phyloP scores from a whole-genome alignment of 1,140 invertebrate genomes.

The Oedothorax gibbosus region DNA sequence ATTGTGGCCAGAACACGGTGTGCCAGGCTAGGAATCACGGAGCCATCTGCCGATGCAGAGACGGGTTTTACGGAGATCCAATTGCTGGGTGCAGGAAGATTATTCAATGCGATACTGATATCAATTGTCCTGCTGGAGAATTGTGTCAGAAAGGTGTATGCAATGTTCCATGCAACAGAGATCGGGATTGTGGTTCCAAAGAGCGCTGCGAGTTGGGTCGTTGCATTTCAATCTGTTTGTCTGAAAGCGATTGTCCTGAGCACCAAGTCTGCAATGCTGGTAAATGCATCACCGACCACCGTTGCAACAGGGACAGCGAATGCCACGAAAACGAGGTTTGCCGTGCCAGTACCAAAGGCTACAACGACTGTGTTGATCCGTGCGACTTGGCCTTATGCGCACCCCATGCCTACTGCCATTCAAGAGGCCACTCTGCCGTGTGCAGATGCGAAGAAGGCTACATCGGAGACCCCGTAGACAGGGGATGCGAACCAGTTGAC shows the following conservation, averaged over 20 bases:
- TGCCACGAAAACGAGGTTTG: conserved; percentile 87
- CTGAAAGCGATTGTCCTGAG: conserved; percentile 62
- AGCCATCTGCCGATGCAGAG: conserved; percentile 79
- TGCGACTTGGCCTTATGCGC: conserved; percentile 77
- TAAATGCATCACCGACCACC: conserved; percentile 60
- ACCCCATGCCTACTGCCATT: conserved; percentile 81
- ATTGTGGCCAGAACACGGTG: conserved; percentile 62
- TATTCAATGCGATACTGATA: conserved; percentile 63
- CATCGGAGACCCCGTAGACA: conserved; percentile 79
- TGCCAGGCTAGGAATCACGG: conserved; percentile 75
- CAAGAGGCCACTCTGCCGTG: conserved; percentile 77
- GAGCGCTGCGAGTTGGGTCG: conserved; percentile 62
- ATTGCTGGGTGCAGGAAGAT: conserved; percentile 68
- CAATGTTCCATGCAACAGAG: conserved; percentile 62
- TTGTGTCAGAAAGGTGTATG: conserved; percentile 64
- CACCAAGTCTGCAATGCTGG: conserved; percentile 61
- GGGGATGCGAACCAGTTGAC: conserved; percentile 65
- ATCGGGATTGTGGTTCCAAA: conserved; percentile 63
- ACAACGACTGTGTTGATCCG: conserved; percentile 70
- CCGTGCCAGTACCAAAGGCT: conserved; percentile 83
- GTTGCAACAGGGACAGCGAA: conserved; percentile 72
- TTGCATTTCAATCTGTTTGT: conserved; percentile 58
- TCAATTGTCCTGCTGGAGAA: conserved; percentile 64
- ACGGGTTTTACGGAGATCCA: conserved; percentile 83
- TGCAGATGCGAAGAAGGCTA: conserved; percentile 83